These are phyloP conservation scores for Cottus gobio DNA, from an alignment of 2,113 vertebrate genomes.

Conservation along the genomic window DNA sequence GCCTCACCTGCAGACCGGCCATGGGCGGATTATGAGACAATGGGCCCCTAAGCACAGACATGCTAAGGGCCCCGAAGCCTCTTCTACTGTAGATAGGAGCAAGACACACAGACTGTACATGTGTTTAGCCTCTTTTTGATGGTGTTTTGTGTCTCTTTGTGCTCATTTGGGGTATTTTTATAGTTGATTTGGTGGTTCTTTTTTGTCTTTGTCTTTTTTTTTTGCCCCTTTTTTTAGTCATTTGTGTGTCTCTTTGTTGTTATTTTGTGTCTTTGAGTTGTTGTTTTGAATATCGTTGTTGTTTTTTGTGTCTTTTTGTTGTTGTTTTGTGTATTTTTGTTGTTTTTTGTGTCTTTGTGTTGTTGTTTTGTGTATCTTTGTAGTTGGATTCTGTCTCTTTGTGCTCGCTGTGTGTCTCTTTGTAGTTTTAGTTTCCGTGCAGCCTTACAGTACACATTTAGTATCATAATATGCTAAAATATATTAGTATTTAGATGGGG, in stretches of 20 bases:
- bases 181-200: neutral
- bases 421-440: neutral
- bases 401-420: neutral
- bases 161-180: neutral
- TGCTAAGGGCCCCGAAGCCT: neutral
- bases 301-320: neutral
- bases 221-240: neutral
- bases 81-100: neutral
- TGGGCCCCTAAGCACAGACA: neutral
- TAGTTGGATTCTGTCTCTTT: neutral
- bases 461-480: neutral
- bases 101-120: neutral
- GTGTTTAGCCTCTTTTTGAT: neutral
- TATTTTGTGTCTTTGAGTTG: neutral
- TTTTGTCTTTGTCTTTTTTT: neutral
- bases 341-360: no score
- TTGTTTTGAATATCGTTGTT: neutral
- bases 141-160: neutral
- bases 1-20: constrained; percentile 19
- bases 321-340: no score
- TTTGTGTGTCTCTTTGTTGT: neutral
- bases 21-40: neutral
- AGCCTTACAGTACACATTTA: neutral
- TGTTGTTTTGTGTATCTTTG: neutral
- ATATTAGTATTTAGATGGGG: neutral